Base-by-base conservation (phyloP, 2,888 invertebrate species). In the Pterobdella sp. region DNA sequence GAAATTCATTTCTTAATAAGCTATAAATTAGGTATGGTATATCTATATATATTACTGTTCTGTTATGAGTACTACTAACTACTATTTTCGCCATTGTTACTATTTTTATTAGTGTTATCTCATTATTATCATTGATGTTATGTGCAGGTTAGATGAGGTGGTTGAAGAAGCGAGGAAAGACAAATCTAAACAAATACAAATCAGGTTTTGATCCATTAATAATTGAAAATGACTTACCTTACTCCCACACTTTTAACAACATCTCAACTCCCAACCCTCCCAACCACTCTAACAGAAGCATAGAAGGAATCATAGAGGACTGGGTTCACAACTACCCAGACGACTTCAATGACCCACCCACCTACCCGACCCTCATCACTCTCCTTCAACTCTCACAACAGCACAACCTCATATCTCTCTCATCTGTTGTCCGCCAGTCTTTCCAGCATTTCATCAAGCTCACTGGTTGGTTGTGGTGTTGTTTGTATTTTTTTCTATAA, bases 261-360 rank as follows among this genome's bases (percentile, higher is more conserved):
- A 26, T 7, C 26, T 29, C 34, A 4, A 52, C 52, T 32, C 4
- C 31, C 69, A 52, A 31, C 49, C 2, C 3, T 22, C 2, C 42
- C 22, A 1, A n/a, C 49, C 0, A 10, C 37, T 10, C 26, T 31
- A 26, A 29, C 69, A 74, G 74, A 68, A 74, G 74, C 60, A 72
- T 78, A 29, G 80, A 82, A 72, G 83, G 83, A 37, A 82, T 85
- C 63, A 87, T 97, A 78, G 93, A 94, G 82, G 94, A 96, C 65
- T 98, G 98, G 98, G 85, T 98, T 82, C 96, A 97, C 85, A 91
- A 92, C 74, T 97, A 94, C 84, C 93, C 94, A 60, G 95, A 96
- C 84, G 98, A 98, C 85, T 91, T 92, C 84, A 88, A 89, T 76
- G 90, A 91, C 78, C 87, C 90, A 56, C 91, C 92, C 68, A 88